phyloP scores from a whole-genome alignment of 64 coral and sea anemone genomes.

The Exaiptasia diaphana region DNA sequence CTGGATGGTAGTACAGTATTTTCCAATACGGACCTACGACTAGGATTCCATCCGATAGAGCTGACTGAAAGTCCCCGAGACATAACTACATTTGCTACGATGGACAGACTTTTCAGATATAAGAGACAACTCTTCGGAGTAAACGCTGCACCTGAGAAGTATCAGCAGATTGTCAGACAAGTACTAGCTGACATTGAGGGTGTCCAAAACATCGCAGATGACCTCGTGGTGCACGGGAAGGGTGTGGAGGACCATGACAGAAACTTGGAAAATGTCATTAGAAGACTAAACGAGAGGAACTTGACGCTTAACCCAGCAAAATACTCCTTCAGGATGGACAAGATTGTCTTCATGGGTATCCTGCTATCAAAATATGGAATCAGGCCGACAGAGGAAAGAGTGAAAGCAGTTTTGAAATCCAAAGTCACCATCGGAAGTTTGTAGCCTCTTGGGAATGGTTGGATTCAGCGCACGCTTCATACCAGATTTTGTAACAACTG shows the following conservation, averaged over 20 bases:
- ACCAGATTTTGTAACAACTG: conserved; percentile 1
- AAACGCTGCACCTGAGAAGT: neutral
- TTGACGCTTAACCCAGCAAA: neutral
- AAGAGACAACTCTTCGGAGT: neutral
- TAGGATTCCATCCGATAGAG: conserved; percentile 10
- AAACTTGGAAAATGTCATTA: neutral
- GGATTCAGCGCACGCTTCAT: neutral
- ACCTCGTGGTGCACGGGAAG: neutral
- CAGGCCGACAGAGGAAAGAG: neutral
- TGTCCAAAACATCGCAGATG: neutral
- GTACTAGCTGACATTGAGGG: neutral
- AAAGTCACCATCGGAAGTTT: neutral
- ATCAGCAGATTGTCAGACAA: neutral
- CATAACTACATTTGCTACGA: conserved; percentile 14
- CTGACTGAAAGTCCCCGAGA: neutral
- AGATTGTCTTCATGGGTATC: neutral
- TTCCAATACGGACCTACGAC: neutral
- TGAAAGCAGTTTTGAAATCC: too few relatives aligned
- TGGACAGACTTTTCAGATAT: neutral
- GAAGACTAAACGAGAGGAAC: neutral
- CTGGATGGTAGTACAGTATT: neutral
- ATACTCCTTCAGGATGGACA: neutral
- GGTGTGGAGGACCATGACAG: neutral
- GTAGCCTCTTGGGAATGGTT: neutral
- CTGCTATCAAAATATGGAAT: neutral